These are phyloP conservation scores for Drosophila ercepeae DNA, from an alignment of 1,140 invertebrate species.

Conservation along the genomic window DNA sequence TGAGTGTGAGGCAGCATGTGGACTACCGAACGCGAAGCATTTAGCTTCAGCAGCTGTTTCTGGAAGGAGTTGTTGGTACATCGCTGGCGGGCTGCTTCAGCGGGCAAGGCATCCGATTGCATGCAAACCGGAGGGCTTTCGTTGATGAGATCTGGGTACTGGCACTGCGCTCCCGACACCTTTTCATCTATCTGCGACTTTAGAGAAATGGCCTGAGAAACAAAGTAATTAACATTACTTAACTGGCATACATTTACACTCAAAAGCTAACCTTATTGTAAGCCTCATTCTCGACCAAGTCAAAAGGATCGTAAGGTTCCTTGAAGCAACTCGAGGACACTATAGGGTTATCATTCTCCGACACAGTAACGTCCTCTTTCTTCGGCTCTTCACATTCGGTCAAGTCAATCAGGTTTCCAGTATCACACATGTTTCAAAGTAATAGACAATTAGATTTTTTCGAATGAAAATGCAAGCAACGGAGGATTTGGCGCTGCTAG, in stretches of 20 bases:
- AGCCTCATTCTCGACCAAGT: slow-evolving; percentile 71
- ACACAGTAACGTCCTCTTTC: slow-evolving; percentile 22
- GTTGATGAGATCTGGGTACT: slow-evolving; percentile 36
- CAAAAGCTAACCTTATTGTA: slow-evolving; percentile 58
- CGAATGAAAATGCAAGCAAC: slow-evolving; percentile 23
- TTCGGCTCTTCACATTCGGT: slow-evolving; percentile 43
- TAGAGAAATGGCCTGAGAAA: slow-evolving; percentile 32
- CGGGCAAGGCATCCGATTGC: slow-evolving; percentile 7
- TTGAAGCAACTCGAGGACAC: slow-evolving; percentile 35
- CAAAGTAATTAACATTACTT: background rate
- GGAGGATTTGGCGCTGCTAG: slow-evolving; percentile 49
- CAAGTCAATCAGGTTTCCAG: slow-evolving; percentile 59
- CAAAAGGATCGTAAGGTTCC: slow-evolving; percentile 76
- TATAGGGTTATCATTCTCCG: slow-evolving; percentile 21
- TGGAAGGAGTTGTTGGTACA: slow-evolving; percentile 35
- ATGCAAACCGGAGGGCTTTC: slow-evolving; percentile 57
- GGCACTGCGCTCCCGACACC: background rate
- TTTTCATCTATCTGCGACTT: slow-evolving; percentile 6
- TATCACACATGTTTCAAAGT: slow-evolving; percentile 46
- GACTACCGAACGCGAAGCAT: slow-evolving; percentile 19
- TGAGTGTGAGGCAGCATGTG: slow-evolving; percentile 20
- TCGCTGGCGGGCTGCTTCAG: background rate
- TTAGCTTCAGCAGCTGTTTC: slow-evolving; percentile 55
- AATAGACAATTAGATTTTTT: background rate
- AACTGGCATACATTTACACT: slow-evolving; percentile 10